Conservation (phyloP, 1,140 invertebrate genomes). For the Luehdorfia chinensis region DNA sequence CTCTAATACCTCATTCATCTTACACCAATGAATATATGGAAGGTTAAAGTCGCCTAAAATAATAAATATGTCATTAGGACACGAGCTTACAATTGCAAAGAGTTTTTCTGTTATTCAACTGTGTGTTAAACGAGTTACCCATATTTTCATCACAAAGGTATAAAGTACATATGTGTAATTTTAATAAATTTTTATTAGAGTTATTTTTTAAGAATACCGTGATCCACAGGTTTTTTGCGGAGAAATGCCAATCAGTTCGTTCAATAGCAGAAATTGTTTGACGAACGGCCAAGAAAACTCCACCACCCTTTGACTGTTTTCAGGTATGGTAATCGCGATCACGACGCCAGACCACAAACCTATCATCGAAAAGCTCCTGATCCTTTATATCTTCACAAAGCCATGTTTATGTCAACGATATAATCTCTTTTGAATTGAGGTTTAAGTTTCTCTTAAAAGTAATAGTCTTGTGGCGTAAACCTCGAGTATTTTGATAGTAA, state of each 20-base stretch:
- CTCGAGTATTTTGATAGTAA: slow-evolving; percentile 23
- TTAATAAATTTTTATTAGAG: too few species aligned
- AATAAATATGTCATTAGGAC: not conserved
- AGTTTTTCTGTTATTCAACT: not conserved
- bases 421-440: slow-evolving; percentile 15
- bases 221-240: slow-evolving; percentile 10
- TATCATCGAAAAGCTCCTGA: slow-evolving; percentile 21
- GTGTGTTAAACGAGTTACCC: not conserved
- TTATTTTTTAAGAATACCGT: too few species aligned
- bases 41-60: slow-evolving; percentile 5
- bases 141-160: not conserved
- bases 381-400: slow-evolving; percentile 10
- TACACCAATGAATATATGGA: too few species aligned
- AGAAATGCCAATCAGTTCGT: slow-evolving; percentile 11
- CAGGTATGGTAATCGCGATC: slow-evolving; percentile 17
- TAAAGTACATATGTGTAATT: too few species aligned
- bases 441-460: slow-evolving; percentile 19
- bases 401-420: slow-evolving; percentile 24
- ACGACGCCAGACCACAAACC: slow-evolving; percentile 17
- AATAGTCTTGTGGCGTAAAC: slow-evolving; percentile 20
- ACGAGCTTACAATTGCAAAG: not conserved
- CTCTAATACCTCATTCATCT: too few species aligned
- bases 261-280: not conserved
- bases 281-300: slow-evolving; percentile 15
- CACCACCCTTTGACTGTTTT: slow-evolving; percentile 11